phyloP scores from a whole-genome alignment of 2,888 invertebrate species.

The Priocnemis perturbator region DNA sequence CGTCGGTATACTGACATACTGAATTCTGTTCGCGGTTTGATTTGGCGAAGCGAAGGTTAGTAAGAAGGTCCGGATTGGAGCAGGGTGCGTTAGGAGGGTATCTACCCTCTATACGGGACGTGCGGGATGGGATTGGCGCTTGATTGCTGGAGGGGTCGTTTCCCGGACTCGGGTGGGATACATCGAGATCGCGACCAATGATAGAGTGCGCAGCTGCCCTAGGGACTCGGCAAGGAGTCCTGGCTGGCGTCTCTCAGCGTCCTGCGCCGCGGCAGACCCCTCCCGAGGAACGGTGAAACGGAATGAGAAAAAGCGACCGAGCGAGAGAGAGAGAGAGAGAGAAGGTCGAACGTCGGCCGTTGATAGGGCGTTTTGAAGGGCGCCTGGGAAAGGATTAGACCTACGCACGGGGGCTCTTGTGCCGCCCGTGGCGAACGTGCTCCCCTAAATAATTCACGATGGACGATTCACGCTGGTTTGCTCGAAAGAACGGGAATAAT shows the following conservation, averaged over 20 bases:
- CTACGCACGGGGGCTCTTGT: constrained; percentile 5
- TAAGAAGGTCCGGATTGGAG: constrained; percentile 11
- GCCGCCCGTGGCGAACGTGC: neutral
- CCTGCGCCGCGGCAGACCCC: constrained; percentile 16
- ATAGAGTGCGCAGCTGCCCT: constrained; percentile 71
- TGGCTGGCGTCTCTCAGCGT: constrained; percentile 28
- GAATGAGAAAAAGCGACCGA: constrained; percentile 1
- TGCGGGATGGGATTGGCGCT: constrained; percentile 69
- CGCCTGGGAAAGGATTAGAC: constrained; percentile 43
- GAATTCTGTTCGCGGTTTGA: too few species aligned
- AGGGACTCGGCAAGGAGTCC: constrained; percentile 43
- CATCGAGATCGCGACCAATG: constrained; percentile 73
- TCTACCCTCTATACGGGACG: constrained; percentile 30
- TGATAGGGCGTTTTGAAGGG: constrained; percentile 20
- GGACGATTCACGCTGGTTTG: neutral
- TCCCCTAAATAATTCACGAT: constrained; percentile 2
- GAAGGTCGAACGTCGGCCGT: constrained; percentile 16
- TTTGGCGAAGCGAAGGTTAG: too few species aligned
- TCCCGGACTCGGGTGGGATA: constrained; percentile 66
- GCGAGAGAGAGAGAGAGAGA: neutral
- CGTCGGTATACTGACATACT: too few species aligned
- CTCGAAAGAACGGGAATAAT: too few species aligned
- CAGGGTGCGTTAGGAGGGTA: constrained; percentile 30
- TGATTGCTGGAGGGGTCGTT: constrained; percentile 68
- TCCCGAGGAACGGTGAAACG: constrained; percentile 1